Evolutionary conservation across 2,797 vertebrate genomes (phyloP), one percentile per base, ranked within the genome.

Genomic region (Gymnopithys bicolor): DNA sequence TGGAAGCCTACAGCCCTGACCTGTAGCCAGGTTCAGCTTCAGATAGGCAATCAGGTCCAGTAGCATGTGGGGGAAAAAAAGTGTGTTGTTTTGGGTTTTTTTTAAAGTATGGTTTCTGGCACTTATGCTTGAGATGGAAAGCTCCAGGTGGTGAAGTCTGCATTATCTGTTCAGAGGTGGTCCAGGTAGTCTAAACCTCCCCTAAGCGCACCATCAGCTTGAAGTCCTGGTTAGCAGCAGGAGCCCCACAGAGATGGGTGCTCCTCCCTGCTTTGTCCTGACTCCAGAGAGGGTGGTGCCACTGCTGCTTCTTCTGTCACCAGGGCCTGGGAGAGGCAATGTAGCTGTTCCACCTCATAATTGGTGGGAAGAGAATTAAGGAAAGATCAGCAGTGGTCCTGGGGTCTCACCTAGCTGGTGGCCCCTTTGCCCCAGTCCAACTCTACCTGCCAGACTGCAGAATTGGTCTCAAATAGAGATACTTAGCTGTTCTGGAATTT

Each of bases 241-340:
- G 32, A 88, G 10, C 46, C n/a, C 25, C 19, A 2, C 21, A 33
- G 58, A 75, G 66, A 1, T 52, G 37, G 24, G 7, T 63, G 37
- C 70, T 81, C 27, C 33, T 78, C 58, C 27, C 32, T 37, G 52
- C 64, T 32, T 4, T 9, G 17, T 55, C 69, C 46, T 23, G 23
- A 41, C 4, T 24, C 37, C 24, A 3, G 21, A 11, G 25, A 56
- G 17, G 15, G 3, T 58, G 70, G 5, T 81, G 35, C 51, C 33
- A 18, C 27, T 10, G 10, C 37, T 32, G 5, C 24, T 45, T 6
- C n/a, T 37, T 52, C 32, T 71, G 10, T 52, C 35, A 32, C 32
- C 33, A 11, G 24, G 10, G 21, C 43, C 5, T 4, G 30, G 49
- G 23, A 51, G 33, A 60, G 49, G 8, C 0, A 0, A 11, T 1